phyloP scores from a whole-genome alignment of 2,113 vertebrate genomes.

The Phaetusa simplex region DNA sequence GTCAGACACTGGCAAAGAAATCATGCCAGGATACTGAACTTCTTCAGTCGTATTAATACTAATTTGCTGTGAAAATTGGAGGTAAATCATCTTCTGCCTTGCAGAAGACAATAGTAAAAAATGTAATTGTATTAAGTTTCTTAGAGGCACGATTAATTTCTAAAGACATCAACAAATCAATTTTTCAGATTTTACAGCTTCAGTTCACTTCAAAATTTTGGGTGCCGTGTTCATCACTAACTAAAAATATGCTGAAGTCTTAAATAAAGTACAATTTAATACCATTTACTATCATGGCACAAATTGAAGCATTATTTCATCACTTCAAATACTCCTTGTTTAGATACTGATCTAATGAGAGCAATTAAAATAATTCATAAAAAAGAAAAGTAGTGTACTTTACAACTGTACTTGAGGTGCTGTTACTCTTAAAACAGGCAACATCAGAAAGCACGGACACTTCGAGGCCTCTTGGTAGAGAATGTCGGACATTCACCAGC shows the following conservation, averaged over 20 bases:
- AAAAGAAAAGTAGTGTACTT: not conserved
- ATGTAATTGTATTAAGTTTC: not conserved
- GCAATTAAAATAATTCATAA: not conserved
- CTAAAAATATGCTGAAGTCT: not conserved
- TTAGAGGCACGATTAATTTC: not conserved
- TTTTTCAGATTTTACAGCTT: not conserved
- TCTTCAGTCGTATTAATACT: not conserved
- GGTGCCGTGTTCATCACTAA: not conserved
- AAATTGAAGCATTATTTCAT: not conserved
- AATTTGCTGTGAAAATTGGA: not conserved
- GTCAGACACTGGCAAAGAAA: not conserved
- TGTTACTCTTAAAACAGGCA: not conserved
- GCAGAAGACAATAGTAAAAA: not conserved
- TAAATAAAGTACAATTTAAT: not conserved
- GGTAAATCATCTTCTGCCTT: not conserved
- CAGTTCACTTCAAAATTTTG: not conserved
- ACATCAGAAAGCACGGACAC: not conserved
- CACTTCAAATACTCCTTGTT: not conserved
- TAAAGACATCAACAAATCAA: not conserved
- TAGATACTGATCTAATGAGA: not conserved
- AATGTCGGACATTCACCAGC: not conserved
- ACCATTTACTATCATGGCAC: not conserved
- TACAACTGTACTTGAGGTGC: not conserved
- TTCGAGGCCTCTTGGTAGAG: not conserved
- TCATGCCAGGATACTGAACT: not conserved